Percentiles rank a stretch among this genome's conserved stretches.
phyloP scores from a whole-genome alignment of 2,113 vertebrate genomes.

The Sclerurus mexicanus region DNA sequence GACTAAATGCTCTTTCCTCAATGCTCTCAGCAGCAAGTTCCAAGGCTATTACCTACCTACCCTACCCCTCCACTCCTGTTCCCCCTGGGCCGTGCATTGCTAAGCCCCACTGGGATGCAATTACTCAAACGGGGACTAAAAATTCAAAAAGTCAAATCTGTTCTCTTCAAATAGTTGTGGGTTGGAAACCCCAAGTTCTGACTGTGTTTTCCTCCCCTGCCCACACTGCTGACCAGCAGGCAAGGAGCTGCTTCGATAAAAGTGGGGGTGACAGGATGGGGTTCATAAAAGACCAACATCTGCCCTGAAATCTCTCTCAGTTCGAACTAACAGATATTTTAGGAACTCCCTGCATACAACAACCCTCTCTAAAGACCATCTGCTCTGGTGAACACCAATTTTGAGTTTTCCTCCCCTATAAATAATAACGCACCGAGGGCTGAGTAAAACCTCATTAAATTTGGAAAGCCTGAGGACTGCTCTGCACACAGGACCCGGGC shows the following conservation, averaged over 20 bases:
- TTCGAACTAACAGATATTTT: not conserved
- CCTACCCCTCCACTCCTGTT: not conserved
- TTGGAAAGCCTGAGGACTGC: not conserved
- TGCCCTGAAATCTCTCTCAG: not conserved
- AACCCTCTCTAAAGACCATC: not conserved
- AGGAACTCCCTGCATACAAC: not conserved
- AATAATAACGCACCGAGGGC: not conserved
- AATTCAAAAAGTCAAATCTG: not conserved
- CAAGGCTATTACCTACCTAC: not conserved
- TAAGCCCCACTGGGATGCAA: not conserved
- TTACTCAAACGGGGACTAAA: not conserved
- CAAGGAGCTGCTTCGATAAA: not conserved
- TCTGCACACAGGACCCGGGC: not conserved
- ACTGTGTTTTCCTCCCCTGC: accelerated
- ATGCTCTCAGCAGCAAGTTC: not conserved
- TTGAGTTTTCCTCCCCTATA: not conserved
- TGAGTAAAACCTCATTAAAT: not conserved
- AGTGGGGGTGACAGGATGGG: not conserved
- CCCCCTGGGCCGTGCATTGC: accelerated
- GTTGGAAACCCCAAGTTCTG: not conserved
- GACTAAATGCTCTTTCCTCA: not conserved
- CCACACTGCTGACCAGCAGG: not conserved
- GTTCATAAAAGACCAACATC: not conserved
- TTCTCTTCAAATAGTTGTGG: not conserved
- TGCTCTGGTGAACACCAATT: not conserved